A percentile compares a stretch with the other conserved stretches of the same genome.
Evolutionary conservation across 2,113 vertebrate genomes (phyloP).

Genomic region (Noturus placidus): DNA sequence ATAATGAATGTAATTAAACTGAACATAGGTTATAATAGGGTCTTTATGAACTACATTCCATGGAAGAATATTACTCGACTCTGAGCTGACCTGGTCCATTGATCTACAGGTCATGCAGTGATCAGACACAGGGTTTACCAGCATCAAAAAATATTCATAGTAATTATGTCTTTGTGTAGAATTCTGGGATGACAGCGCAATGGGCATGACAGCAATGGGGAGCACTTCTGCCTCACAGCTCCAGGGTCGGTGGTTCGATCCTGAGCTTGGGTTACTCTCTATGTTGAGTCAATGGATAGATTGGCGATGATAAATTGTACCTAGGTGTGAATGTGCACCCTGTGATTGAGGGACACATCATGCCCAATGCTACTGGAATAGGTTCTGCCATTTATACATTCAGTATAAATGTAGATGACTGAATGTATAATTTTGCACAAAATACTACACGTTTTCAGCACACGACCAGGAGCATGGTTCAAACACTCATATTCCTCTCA

Average conservation of each 20-base stretch:
- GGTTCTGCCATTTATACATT: background rate
- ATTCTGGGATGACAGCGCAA: no score
- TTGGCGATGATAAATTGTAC: background rate
- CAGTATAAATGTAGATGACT: background rate
- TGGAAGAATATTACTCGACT: background rate
- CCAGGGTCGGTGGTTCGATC: background rate
- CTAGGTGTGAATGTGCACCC: background rate
- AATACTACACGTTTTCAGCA: background rate
- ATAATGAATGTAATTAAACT: no score
- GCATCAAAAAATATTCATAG: background rate
- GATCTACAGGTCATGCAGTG: background rate
- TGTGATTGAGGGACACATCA: background rate
- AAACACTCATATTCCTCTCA: background rate
- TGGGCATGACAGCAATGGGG: background rate
- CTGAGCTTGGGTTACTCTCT: background rate
- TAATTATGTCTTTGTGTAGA: constrained; percentile 3
- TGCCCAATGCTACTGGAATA: background rate
- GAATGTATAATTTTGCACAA: constrained; percentile 1
- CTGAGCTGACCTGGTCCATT: background rate
- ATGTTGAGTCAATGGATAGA: background rate
- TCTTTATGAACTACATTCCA: background rate
- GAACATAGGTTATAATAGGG: background rate
- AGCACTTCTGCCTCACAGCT: background rate
- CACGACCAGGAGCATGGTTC: background rate
- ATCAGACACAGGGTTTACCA: background rate